Evolutionary conservation across 2,797 vertebrate genomes (phyloP), one percentile per base, ranked within the genome.

Genomic region (Helicolenus hilgendorfi): DNA sequence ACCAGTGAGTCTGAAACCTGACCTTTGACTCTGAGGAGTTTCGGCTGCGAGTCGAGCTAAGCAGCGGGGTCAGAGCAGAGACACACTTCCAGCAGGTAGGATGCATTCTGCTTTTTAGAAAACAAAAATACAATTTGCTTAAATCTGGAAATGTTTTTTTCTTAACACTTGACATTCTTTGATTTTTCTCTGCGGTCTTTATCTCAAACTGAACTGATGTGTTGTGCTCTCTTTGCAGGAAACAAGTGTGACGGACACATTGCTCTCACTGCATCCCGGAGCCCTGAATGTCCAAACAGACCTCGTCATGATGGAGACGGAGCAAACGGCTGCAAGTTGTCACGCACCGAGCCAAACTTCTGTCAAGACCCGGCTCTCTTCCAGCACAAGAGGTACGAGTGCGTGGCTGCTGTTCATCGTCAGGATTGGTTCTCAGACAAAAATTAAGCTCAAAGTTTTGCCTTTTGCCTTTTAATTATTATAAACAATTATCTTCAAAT

Each of bases 301-400:
- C 29, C 5, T 74, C 3, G 6, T 38, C 69, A 45, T 76, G 65
- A 95, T 92, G 89, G 92, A 95, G 76, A 83, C 35, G 2, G 83
- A 85, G 24, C 90, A 84, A 76, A 81, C 14, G 0, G 45, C 92
- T 75, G 88, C 24, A n/a, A 93, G 71, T 67, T 69, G 7, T 96
- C 86, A 77, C 29, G 53, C 79, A 1, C 71, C 63, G 7, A 33
- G 68, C 89, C 94, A 92, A 72, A 55, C 70, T n/a, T 7, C 84
- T 79, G 84, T 89, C 80, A 86, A 36, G 74, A 88, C 84, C 38
- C 82, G 89, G 88, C 77, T 74, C 15, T 53, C 88, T 7, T 77
- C 91, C 88, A 94, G 60, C 70, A 77, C 88, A 68, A 94, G 79
- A 95, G 95, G 97, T 97, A 93, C 8, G 53, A 75, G n/a, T 22